A percentile compares a stretch with the other conserved stretches of the same genome.
Conservation (phyloP, 2,797 vertebrate species). For the Megaceryle alcyon region DNA sequence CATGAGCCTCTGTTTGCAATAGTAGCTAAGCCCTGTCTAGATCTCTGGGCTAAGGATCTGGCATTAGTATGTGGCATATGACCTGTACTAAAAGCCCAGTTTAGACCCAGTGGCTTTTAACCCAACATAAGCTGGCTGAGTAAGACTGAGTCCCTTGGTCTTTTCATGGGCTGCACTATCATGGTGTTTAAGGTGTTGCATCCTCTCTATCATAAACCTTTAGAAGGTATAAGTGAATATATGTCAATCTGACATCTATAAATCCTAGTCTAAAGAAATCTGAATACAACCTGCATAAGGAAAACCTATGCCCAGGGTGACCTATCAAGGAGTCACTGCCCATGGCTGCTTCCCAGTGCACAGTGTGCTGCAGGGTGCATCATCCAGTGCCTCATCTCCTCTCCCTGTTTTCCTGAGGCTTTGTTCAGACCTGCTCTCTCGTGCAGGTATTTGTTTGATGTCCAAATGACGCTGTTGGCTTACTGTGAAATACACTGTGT, state of each 20-base stretch:
- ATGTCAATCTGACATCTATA: neutral
- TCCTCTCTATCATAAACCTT: neutral
- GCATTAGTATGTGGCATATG: neutral
- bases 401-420: neutral
- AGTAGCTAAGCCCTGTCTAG: neutral
- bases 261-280: neutral
- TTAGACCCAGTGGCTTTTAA: neutral
- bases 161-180: neutral
- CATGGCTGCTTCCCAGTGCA: neutral
- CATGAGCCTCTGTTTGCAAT: neutral
- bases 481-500: neutral
- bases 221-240: neutral
- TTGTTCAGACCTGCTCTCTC: neutral
- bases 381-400: rapidly evolving
- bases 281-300: neutral
- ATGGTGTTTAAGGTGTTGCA: neutral
- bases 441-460: neutral
- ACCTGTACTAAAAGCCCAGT: neutral
- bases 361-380: neutral
- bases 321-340: neutral
- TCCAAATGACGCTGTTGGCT: neutral
- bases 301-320: neutral
- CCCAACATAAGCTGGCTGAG: neutral
- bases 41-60: neutral
- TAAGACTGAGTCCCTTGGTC: neutral